Base-by-base conservation (phyloP, 2,113 vertebrate species). In the Myotis yumanensis region DNA sequence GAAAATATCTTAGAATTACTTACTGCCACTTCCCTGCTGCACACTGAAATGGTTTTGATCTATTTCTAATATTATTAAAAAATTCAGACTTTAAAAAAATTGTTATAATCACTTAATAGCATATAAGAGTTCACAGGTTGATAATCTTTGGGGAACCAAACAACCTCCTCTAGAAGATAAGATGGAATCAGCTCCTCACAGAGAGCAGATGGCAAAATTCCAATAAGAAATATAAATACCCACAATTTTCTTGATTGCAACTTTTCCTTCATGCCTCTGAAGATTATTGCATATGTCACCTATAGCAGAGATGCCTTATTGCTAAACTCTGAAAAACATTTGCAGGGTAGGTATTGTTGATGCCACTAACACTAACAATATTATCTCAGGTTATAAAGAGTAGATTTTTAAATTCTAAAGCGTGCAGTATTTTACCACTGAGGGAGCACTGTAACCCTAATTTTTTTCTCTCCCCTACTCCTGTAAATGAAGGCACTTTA, bases 201-300 rank as follows among this genome's bases (percentile, higher is more conserved):
- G 32, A 91, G 4, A 80, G 4, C 32, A 83, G 37, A 89, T 25
- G 6, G 52, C 22, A 79, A 73, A 83, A 59, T 20, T 28, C 5
- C 37, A 54, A 35, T 64, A 43, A 94, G 73, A 86, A 79, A 79
- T 62, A 83, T 54, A 89, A 79, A 48, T 86, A 22, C 62, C 16
- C 91, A 57, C 22, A 69, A 9, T 93, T 89, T 71, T 64, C 64
- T 89, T 69, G n/a, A 73, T 51, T 87, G 17, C 37, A 82, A 68
- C 20, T 77, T 89, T 37, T 92, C 2, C 52, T 68, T n/a, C 51
- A 4, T 4, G 1, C 48, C 28, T 91, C 20, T 43, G 32, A 71
- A 93, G 68, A 73, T 86, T 46, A 87, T 90, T 89, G 91, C 37
- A 18, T 52, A 22, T 85, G 46, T 92, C 46, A 82, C 20, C 81